These are phyloP conservation scores for Bruchidius siliquastri DNA, from an alignment of 2,888 invertebrate species.

Conservation along the genomic window DNA sequence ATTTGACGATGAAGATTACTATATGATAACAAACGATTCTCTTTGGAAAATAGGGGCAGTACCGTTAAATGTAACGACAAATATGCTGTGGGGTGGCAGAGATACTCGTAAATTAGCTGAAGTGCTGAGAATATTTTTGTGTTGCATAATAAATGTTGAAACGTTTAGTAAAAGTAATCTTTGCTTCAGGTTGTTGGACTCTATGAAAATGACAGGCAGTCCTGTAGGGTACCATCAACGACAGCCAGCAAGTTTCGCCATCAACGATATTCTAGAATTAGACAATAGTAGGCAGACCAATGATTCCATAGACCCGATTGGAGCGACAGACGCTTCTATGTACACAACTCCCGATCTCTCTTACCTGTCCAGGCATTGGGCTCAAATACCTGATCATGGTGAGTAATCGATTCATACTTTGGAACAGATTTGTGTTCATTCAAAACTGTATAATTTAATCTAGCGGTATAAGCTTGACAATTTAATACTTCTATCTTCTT, in stretches of 20 bases:
- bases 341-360: conserved; percentile 33
- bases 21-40: too few relatives aligned
- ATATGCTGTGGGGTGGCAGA: too few relatives aligned
- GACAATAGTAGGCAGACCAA: conserved; percentile 56
- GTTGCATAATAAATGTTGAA: too few relatives aligned
- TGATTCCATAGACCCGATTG: conserved; percentile 40
- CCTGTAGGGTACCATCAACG: conserved; percentile 49
- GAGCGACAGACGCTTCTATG: conserved; percentile 37
- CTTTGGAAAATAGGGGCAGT: too few relatives aligned
- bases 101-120: too few relatives aligned
- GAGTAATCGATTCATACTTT: conserved; percentile 15
- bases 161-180: conserved; percentile 11
- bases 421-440: conserved; percentile 3
- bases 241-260: conserved; percentile 77
- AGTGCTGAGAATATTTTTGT: too few relatives aligned
- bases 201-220: conserved; percentile 70
- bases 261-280: conserved; percentile 88
- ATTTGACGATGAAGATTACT: too few relatives aligned
- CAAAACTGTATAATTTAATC: not conserved
- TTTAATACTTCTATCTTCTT: too few relatives aligned
- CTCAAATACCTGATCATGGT: conserved; percentile 37
- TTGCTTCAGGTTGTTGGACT: conserved; percentile 69
- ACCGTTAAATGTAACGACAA: too few relatives aligned
- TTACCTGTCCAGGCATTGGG: conserved; percentile 38
- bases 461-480: too few relatives aligned